Evolutionary conservation across 2,797 vertebrate species (phyloP), one percentile per base, ranked within the genome.

Genomic region (Paguma larvata): DNA sequence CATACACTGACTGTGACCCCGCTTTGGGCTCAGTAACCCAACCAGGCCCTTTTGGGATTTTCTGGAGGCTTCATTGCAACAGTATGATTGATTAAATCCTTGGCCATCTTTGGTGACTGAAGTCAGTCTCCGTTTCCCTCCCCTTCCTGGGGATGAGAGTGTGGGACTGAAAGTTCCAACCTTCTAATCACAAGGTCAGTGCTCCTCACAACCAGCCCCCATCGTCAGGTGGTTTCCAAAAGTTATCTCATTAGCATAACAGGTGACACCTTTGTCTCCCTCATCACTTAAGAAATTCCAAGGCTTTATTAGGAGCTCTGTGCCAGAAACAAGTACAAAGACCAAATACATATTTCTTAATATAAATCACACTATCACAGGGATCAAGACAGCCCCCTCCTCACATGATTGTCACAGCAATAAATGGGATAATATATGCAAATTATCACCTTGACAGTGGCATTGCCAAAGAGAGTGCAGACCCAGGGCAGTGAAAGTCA

Each of bases 391-490:
- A 48, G 11, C 34, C 5, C 15, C 70, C 25, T n/a, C 56, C 13
- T 68, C 78, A 53, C 3, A 0, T 38, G 32, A 41, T 0, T 16
- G 44, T 25, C 41, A 44, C 27, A 62, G 59, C 53, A 78, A 8
- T 44, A 6, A 41, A 15, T 21, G 19, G 5, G 78, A 3, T 34
- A 2, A 2, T n/a, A 38, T 23, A 21, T 92, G 32, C 5, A 27
- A 13, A 14, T n/a, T 62, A 2, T 59, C 23, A 2, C 2, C 16
- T 46, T 1, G 34, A 32, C 4, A 0, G 6, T 48, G 44, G 11
- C 41, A 21, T 51, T 48, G 65, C 13, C 85, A 72, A n/a, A n/a
- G 27, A 82, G 51, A 16, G 94, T 67, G 6, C 21, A 4, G 16
- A 32, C 16, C 48, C 23, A 25, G 3, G 19, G 59, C 41, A 44